Evolutionary conservation across 2,113 vertebrate species (phyloP), one percentile per base, ranked within the genome.

Genomic region (Vidua macroura): DNA sequence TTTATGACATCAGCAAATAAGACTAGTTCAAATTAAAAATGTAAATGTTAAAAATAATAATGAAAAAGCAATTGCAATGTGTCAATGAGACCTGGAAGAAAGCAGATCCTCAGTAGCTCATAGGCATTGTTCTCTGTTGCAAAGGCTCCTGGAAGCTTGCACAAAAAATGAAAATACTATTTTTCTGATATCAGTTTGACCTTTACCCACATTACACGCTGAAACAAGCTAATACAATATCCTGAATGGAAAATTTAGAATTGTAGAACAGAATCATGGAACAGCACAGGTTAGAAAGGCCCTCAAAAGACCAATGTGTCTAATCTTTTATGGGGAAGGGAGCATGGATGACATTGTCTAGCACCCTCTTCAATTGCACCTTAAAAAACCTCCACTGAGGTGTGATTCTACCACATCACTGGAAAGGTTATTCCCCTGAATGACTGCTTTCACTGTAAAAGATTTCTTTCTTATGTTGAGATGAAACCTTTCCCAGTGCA

Each of bases 391-490:
- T 33, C 25, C 23, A 15, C 11, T n/a, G 51, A 60, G 25, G 25
- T 20, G 6, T 0, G 10, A 43, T 25, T 56, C 41, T 46, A 22
- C 3, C 19, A n/a, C 0, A 4, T 60, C 7, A 5, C 46, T 60
- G 23, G 9, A 13, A 51, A 44, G 4, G 11, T 17, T 89, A 9
- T 41, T 58, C 15, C 10, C 9, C 6, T 63, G 37, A 74, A 56
- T 41, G 20, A 24, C 16, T 22, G 11, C 4, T 67, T 43, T 44
- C 8, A 25, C 19, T 30, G 4, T 27, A 63, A 69, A 84, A 72
- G 2, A 33, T 25, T 24, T 87, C 6, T 31, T 87, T 87, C 30
- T 78, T 59, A 13, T 23, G 6, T 46, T 52, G 33, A 69, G 22
- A 28, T 13, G 6, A 78, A 78, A 86, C 18, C 8, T 39, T 53